Conservation (phyloP, 2,797 vertebrate genomes). For the Petrocephalus schoutedeni region DNA sequence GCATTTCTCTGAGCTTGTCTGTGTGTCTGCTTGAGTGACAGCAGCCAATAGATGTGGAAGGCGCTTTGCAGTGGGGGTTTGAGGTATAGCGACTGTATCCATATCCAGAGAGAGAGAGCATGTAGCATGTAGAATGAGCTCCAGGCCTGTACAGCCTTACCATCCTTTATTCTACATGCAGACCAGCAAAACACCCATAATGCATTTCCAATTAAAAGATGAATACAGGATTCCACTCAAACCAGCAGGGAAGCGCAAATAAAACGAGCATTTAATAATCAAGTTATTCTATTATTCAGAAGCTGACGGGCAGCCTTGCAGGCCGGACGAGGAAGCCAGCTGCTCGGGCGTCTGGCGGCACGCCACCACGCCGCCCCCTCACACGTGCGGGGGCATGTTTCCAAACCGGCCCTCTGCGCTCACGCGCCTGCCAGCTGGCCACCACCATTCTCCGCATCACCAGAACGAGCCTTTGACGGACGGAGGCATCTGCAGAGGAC, state of each 20-base stretch:
- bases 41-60: neutral
- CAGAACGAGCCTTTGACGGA: neutral
- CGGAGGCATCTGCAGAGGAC: neutral
- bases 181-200: neutral
- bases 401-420: neutral
- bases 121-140: neutral
- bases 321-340: neutral
- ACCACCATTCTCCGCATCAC: neutral
- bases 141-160: neutral
- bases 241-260: neutral
- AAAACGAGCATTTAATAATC: neutral
- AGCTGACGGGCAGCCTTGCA: neutral
- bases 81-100: neutral
- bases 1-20: neutral
- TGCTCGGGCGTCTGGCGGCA: neutral
- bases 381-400: neutral
- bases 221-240: neutral
- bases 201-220: neutral
- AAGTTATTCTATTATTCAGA: constrained; percentile 9
- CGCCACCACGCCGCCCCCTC: neutral
- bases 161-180: neutral
- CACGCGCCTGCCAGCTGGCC: neutral
- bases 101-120: neutral
- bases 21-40: neutral
- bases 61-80: neutral